Conservation (phyloP, 2,888 invertebrate species). For the Eretmocerus hayati region DNA sequence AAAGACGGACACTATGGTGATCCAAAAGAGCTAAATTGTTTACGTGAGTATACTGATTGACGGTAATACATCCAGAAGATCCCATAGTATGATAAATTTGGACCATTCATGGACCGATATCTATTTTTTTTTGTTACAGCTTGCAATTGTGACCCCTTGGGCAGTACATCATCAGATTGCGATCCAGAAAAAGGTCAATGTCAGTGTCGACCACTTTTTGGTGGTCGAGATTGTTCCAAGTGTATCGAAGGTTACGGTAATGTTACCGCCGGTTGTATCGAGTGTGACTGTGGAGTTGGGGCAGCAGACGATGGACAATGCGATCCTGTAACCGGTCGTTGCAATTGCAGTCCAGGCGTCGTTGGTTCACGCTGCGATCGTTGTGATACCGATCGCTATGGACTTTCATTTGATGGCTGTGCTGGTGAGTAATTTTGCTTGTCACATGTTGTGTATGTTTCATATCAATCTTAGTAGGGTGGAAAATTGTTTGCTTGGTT, state of each 20-base stretch:
- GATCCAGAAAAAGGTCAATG: conserved; percentile 70
- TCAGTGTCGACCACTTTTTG: conserved; percentile 63
- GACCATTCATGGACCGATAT: not conserved
- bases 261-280: conserved; percentile 68
- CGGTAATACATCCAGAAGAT: not conserved
- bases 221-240: conserved; percentile 60
- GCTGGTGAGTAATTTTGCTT: conserved; percentile 58
- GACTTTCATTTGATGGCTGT: conserved; percentile 61
- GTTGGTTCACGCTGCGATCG: conserved; percentile 69
- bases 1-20: conserved; percentile 61
- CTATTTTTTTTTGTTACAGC: conserved; percentile 36
- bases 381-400: conserved; percentile 67
- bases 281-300: conserved; percentile 74
- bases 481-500: too few species aligned
- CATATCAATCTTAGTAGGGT: too few species aligned
- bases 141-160: conserved; percentile 72
- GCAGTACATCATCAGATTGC: conserved; percentile 66
- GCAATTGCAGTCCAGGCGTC: conserved; percentile 71
- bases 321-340: conserved; percentile 68
- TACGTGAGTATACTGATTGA: conserved; percentile 42
- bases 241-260: conserved; percentile 62
- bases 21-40: conserved; percentile 58
- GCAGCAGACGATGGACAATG: conserved; percentile 60
- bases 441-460: too few species aligned
- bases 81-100: not conserved